A percentile compares a stretch with the other conserved stretches of the same genome.
These are phyloP conservation scores for Perccottus glenii DNA, from an alignment of 2,113 vertebrate genomes.

Conservation along the genomic window DNA sequence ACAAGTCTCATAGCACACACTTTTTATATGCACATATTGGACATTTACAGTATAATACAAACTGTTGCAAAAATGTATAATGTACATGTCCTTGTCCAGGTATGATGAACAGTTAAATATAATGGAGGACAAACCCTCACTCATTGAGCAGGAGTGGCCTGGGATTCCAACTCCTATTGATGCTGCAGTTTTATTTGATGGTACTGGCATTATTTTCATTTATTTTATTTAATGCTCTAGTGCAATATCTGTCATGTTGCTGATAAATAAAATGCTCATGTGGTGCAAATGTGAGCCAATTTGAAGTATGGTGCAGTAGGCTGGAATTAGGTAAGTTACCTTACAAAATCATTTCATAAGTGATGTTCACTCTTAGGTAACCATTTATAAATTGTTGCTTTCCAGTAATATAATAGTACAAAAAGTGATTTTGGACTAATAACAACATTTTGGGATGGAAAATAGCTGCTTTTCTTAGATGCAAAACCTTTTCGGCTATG, in stretches of 20 bases:
- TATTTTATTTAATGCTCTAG: background rate
- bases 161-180: conserved; percentile 83
- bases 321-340: too few species aligned
- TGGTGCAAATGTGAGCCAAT: too few species aligned
- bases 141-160: conserved; percentile 80
- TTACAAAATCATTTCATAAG: too few species aligned
- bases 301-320: too few species aligned
- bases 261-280: too few species aligned
- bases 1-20: too few species aligned
- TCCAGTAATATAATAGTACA: background rate
- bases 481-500: background rate
- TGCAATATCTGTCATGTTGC: too few species aligned
- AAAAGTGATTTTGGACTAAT: background rate
- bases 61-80: too few species aligned
- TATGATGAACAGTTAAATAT: conserved; percentile 78
- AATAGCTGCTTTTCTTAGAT: background rate
- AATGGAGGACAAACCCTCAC: conserved; percentile 81
- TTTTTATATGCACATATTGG: too few species aligned
- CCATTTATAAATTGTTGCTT: conserved; percentile 22
- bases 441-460: background rate
- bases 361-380: too few species aligned
- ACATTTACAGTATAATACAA: too few species aligned
- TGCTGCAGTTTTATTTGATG: conserved; percentile 70
- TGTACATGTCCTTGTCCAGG: conserved; percentile 39
- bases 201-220: conserved; percentile 21